Conservation (phyloP, 1,140 invertebrate genomes). For the Diabrotica undecimpunctata region DNA sequence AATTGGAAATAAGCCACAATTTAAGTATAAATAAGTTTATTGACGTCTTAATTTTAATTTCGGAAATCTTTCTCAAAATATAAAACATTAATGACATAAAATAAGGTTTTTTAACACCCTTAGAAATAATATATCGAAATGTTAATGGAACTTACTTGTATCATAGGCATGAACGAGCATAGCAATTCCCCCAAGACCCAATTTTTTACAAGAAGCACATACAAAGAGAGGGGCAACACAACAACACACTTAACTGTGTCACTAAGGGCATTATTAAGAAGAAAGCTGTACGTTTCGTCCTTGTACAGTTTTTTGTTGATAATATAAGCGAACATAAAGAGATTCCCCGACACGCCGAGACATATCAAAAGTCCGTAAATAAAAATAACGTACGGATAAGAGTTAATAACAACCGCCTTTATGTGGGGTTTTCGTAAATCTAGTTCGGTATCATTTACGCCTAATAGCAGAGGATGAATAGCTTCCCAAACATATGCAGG, state of each 20-base stretch:
- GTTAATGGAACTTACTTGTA: slow-evolving; percentile 58
- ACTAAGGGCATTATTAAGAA: slow-evolving; percentile 65
- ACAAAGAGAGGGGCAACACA: slow-evolving; percentile 64
- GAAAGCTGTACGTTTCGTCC: slow-evolving; percentile 63
- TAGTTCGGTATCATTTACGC: slow-evolving; percentile 25
- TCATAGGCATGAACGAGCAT: slow-evolving; percentile 72
- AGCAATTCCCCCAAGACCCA: slow-evolving; percentile 72
- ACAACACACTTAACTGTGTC: slow-evolving; percentile 65
- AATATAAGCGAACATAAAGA: slow-evolving; percentile 59
- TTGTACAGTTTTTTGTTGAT: slow-evolving; percentile 56
- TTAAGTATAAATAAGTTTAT: too few relatives aligned
- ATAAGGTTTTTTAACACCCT: too few relatives aligned
- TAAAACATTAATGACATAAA: too few relatives aligned
- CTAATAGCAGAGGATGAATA: slow-evolving; percentile 37
- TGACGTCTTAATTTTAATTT: too few relatives aligned
- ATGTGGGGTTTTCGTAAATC: slow-evolving; percentile 50
- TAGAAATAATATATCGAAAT: background rate
- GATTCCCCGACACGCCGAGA: slow-evolving; percentile 57
- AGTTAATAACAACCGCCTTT: slow-evolving; percentile 49
- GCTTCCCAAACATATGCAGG: slow-evolving; percentile 31
- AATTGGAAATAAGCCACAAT: too few relatives aligned
- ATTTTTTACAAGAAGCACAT: slow-evolving; percentile 66
- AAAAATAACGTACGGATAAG: slow-evolving; percentile 63
- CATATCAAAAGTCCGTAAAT: slow-evolving; percentile 59
- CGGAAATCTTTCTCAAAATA: too few relatives aligned